Base-by-base conservation (phyloP, 2,888 invertebrate genomes). In the Cosmia trapezina region DNA sequence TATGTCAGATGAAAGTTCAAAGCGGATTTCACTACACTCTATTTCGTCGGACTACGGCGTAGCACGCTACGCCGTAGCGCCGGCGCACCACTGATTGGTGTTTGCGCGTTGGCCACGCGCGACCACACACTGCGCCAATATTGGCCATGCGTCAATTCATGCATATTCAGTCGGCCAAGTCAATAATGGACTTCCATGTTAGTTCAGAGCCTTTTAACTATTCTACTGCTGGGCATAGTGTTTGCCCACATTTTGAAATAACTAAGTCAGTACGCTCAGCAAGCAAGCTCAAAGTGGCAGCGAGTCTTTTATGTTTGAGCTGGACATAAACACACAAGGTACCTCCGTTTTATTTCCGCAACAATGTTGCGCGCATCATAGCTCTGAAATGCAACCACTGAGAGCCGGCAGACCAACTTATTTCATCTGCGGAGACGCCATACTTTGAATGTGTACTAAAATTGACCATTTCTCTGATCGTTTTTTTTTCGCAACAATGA, bases 81-180 rank as follows among this genome's bases (percentile, higher is more conserved):
- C 11, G 28, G 63, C 63, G 66, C 65, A 61, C 64, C 71, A 59
- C 67, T 82, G 76, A 84, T 83, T 79, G 64, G 73, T 81, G 76
- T 68, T 81, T 68, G 78, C 56, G 37, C 63, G 60, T 68, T n/a
- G 70, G 59, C 45, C 41, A 53, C 68, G 65, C 62, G 54, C 59
- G 63, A 69, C 56, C 67, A 64, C 61, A 49, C 59, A 63, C 51
- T 56, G 64, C 51, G 57, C 57, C 69, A 84, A 77, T 73, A 84
- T 83, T 80, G 59, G 47, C 22, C 59, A 6, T 47, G 33, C 53
- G 43, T 69, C 70, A 70, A 70, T 65, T 61, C 51, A 60, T 84
- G 68, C 71, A 84, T 82, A 83, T 84, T 71, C 73, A 75, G 47
- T 56, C 57, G 51, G 43, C 12, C 51, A 60, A 62, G 66, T 63